These are phyloP conservation scores for Crematogaster levior DNA, from an alignment of 2,888 invertebrate species.

Conservation along the genomic window DNA sequence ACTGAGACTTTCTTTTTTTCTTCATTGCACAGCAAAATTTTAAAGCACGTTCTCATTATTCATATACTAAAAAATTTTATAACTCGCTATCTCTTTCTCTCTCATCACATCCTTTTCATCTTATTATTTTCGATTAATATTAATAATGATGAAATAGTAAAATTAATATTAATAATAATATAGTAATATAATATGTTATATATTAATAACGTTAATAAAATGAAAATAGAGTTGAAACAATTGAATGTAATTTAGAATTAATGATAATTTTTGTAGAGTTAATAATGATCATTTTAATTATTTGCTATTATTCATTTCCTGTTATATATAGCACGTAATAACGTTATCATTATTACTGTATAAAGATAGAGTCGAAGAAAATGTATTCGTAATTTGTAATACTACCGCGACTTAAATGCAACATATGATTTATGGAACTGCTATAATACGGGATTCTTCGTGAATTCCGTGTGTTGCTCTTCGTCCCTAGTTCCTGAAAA, in stretches of 20 bases:
- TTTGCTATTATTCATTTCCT: background rate
- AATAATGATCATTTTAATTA: background rate
- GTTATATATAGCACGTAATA: background rate
- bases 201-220: background rate
- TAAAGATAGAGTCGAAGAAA: background rate
- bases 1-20: background rate
- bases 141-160: background rate
- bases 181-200: background rate
- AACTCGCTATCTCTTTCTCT: background rate
- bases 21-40: background rate
- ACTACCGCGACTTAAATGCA: constrained; percentile 7
- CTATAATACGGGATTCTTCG: constrained; percentile 28
- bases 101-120: background rate
- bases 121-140: background rate
- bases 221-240: background rate
- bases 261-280: background rate
- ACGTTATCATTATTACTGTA: background rate
- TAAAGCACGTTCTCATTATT: background rate
- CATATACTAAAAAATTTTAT: background rate
- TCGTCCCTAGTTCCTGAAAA: constrained; percentile 27
- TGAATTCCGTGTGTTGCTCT: constrained; percentile 24
- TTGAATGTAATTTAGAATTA: background rate
- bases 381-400: constrained; percentile 6
- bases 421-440: constrained; percentile 49
- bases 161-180: background rate